phyloP scores from a whole-genome alignment of 2,113 vertebrate genomes.

The Dicaeum eximium region DNA sequence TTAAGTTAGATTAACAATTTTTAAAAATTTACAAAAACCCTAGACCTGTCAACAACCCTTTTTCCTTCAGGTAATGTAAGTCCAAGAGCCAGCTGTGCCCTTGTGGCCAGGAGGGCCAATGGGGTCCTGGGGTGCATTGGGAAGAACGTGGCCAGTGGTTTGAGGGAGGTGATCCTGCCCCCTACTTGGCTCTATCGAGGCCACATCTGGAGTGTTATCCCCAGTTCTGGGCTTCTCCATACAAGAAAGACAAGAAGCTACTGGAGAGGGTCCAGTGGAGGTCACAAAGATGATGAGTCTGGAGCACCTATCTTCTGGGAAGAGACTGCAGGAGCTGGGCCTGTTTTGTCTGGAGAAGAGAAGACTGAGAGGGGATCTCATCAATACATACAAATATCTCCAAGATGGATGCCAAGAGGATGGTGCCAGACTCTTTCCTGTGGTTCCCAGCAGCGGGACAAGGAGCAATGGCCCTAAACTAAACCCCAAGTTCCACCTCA shows the following conservation, averaged over 20 bases:
- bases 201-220: neutral
- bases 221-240: neutral
- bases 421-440: neutral
- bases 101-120: neutral
- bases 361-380: neutral
- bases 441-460: neutral
- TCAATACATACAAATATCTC: neutral
- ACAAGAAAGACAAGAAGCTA: neutral
- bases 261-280: neutral
- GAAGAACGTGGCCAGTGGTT: neutral
- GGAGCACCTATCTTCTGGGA: neutral
- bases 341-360: neutral
- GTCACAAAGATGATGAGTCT: neutral
- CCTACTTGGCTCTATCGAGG: neutral
- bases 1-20: neutral
- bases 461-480: neutral
- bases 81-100: neutral
- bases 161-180: neutral
- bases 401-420: neutral
- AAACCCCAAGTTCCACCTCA: neutral
- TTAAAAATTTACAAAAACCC: too few relatives aligned
- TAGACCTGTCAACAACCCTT: neutral
- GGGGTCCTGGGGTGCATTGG: fast-evolving
- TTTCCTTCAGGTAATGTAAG: neutral
- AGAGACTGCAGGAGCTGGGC: neutral